Percentiles rank a stretch among this genome's conserved stretches.
Conservation (phyloP, 2,888 invertebrate genomes). For the Drosophila paranaensis region DNA sequence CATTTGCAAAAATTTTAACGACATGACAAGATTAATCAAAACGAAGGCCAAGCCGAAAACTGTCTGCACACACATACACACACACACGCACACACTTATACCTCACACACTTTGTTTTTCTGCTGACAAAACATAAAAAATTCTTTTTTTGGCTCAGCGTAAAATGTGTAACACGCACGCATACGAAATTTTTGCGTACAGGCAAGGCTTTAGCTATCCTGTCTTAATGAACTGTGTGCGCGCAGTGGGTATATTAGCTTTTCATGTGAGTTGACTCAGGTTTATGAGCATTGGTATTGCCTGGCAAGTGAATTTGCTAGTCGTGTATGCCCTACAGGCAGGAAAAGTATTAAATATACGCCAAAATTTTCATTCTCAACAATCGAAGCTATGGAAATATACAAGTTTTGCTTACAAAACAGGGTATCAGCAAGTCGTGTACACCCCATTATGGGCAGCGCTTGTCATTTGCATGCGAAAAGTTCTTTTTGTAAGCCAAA, state of each 20-base stretch:
- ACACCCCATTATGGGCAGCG: rapidly evolving
- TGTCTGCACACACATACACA: slow-evolving; percentile 27
- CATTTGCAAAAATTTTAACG: slow-evolving; percentile 80
- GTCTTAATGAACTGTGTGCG: background rate
- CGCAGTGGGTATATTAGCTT: slow-evolving; percentile 1
- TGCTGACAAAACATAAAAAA: slow-evolving; percentile 72
- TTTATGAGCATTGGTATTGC: too few species aligned
- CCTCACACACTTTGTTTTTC: slow-evolving; percentile 51
- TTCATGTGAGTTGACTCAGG: too few species aligned
- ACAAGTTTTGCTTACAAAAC: background rate
- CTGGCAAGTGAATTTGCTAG: background rate
- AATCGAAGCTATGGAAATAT: background rate
- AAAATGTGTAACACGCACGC: slow-evolving; percentile 72
- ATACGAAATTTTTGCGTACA: slow-evolving; percentile 61
- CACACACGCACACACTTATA: background rate
- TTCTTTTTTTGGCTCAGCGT: slow-evolving; percentile 28
- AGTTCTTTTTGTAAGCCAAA: too few species aligned
- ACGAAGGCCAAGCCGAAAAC: slow-evolving; percentile 57
- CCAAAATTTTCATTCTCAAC: too few species aligned
- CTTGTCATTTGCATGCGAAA: background rate
- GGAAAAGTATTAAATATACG: too few species aligned
- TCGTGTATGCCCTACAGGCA: background rate
- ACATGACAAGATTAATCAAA: slow-evolving; percentile 78
- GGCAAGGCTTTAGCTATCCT: slow-evolving; percentile 10
- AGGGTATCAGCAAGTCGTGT: background rate